Evolutionary conservation across 1,140 invertebrate genomes (phyloP), one percentile per base, ranked within the genome.

Genomic region (Lysiphlebus fabarum): DNA sequence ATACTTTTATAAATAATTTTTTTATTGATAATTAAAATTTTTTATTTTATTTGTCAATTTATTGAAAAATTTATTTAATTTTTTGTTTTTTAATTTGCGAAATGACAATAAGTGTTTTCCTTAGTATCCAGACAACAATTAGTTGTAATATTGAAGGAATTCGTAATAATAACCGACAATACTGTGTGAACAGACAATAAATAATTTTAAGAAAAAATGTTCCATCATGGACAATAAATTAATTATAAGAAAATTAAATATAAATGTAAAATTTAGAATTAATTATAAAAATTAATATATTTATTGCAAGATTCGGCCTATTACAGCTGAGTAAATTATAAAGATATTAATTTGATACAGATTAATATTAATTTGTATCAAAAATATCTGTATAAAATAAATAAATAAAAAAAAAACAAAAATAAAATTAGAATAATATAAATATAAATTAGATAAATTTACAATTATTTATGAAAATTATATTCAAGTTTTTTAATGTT

Each of bases 161-260:
- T 59, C 61, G 64, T 70, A 70, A 68, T 69, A 68, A 67, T 75
- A 75, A 70, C 71, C 67, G 73, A 76, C 74, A 76, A 76, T 76
- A 75, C 74, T 76, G 74, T 74, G 74, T 76, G 74, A 76, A 50
- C 72, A 76, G 74, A 76, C 74, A 76, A 76, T 76, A 76, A 73
- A 70, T 75, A 76, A 57, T 63, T 38, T 67, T 75, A 74, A 66
- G 67, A 57, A 62, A n/a, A 17, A 67, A 71, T 70, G 71, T 73
- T 73, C 72, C 66, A 65, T 53, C 10, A 68, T 57, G 71, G 70
- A 74, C 71, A 74, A 73, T 74, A 74, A 73, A 58, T 48, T 67
- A 67, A 55, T 33, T 11, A 61, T 62, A 66, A 59, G 51, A 11
- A 41, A 56, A 45, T n/a, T 26, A n/a, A 42, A 26, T 36, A 48